phyloP scores from a whole-genome alignment of 2,113 vertebrate species.

The Alethe diademata region DNA sequence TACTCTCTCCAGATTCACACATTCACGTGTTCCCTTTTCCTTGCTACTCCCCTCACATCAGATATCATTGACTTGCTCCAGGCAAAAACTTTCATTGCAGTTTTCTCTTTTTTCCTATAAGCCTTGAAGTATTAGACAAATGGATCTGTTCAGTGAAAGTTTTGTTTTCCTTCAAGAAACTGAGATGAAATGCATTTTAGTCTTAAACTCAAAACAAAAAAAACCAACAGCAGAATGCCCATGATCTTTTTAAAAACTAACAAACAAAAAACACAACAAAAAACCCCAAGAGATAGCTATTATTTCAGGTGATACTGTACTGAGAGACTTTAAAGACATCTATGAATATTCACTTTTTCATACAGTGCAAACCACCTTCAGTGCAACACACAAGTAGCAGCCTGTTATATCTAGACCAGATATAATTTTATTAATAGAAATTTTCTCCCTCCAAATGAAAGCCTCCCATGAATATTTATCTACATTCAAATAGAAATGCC shows the following conservation, averaged over 20 bases:
- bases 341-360: not conserved
- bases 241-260: not conserved
- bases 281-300: too few relatives aligned
- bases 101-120: not conserved
- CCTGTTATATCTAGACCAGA: not conserved
- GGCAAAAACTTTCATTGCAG: not conserved
- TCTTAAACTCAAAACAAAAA: not conserved
- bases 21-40: not conserved
- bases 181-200: not conserved
- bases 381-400: not conserved
- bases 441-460: not conserved
- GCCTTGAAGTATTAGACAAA: not conserved
- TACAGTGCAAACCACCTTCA: not conserved
- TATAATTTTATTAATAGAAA: not conserved
- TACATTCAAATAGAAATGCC: not conserved
- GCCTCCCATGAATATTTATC: constrained; percentile 23
- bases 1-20: not conserved
- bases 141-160: not conserved
- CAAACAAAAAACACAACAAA: not conserved
- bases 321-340: not conserved
- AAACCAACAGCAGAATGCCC: not conserved
- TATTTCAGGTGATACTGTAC: not conserved
- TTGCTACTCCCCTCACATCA: not conserved
- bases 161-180: not conserved
- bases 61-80: not conserved